phyloP scores from a whole-genome alignment of 2,113 vertebrate genomes.

The Onychostoma macrolepis region DNA sequence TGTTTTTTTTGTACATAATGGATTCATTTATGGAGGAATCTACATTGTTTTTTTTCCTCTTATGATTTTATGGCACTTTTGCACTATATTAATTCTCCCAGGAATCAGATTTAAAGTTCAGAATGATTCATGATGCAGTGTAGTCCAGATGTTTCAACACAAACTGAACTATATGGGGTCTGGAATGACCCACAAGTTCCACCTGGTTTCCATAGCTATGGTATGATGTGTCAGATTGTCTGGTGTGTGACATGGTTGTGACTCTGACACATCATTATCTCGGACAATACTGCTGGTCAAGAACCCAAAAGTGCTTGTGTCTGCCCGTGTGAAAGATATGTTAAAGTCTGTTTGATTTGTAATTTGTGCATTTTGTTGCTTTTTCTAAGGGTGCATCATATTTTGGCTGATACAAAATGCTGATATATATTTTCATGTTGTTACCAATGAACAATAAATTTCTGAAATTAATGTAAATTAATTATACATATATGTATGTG shows the following conservation, averaged over 20 bases:
- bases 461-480: no score
- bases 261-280: conserved; percentile 7
- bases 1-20: neutral
- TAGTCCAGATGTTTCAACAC: conserved; percentile 13
- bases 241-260: conserved; percentile 31
- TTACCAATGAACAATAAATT: no score
- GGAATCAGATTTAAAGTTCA: neutral
- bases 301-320: neutral
- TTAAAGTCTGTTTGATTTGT: neutral
- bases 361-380: neutral
- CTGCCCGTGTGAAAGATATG: neutral
- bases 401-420: neutral
- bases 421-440: no score
- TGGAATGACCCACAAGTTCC: conserved; percentile 20
- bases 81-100: neutral
- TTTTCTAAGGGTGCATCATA: neutral
- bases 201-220: conserved; percentile 2
- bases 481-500: no score
- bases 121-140: neutral
- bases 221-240: conserved; percentile 14
- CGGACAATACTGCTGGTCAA: neutral
- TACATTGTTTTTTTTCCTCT: neutral
- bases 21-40: neutral
- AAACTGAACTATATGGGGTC: neutral
- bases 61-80: neutral